Evolutionary conservation across 2,113 vertebrate genomes (phyloP).

Genomic region (Oreochromis niloticus): DNA sequence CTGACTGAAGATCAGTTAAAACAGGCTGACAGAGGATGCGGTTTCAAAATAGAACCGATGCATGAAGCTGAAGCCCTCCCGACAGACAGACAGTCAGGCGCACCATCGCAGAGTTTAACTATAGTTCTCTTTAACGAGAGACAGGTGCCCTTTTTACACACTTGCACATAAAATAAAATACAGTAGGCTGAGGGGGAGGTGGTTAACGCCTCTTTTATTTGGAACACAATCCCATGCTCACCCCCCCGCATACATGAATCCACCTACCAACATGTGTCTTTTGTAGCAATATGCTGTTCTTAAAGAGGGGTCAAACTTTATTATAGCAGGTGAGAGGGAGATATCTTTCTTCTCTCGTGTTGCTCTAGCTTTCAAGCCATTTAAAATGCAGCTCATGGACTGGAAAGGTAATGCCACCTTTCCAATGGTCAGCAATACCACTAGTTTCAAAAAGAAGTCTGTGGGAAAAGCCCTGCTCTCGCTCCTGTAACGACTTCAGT

Average conservation of each 20-base stretch:
- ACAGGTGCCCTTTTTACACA: constrained; percentile 59
- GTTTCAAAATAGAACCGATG: neutral
- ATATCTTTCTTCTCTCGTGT: neutral
- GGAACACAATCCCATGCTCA: neutral
- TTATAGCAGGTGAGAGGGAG: neutral
- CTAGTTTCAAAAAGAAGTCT: neutral
- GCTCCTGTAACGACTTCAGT: neutral
- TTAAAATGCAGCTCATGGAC: neutral
- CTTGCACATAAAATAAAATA: constrained; percentile 38
- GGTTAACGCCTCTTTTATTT: constrained; percentile 47
- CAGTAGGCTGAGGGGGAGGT: constrained; percentile 7
- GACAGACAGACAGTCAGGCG: neutral
- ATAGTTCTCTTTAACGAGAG: constrained; percentile 38
- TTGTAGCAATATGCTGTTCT: neutral
- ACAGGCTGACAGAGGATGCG: neutral
- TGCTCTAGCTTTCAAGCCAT: neutral
- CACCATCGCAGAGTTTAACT: neutral
- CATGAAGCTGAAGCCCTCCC: neutral
- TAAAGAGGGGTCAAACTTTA: constrained; percentile 34
- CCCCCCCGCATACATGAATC: neutral
- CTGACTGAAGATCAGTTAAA: neutral
- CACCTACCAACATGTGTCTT: neutral
- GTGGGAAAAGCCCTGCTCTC: neutral
- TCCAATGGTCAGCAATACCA: neutral
- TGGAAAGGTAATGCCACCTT: neutral